These are phyloP conservation scores for Antheraea assamensis DNA, from an alignment of 2,888 invertebrate genomes.

Conservation along the genomic window DNA sequence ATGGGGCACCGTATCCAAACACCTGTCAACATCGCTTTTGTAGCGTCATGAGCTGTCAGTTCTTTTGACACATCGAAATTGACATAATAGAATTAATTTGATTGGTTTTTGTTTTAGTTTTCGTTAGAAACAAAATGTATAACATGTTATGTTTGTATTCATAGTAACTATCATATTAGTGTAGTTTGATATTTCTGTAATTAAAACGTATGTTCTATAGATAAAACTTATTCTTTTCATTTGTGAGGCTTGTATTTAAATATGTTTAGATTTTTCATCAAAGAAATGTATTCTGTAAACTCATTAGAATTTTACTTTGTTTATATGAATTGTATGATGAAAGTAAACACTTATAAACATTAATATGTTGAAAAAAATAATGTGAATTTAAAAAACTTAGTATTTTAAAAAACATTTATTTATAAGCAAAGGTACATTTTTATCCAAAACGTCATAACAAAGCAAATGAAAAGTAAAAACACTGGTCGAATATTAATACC, in stretches of 20 bases:
- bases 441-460: background rate
- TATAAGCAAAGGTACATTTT: background rate
- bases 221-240: background rate
- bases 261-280: background rate
- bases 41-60: conserved; percentile 13
- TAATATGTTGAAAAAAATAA: background rate
- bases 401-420: background rate
- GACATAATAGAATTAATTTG: conserved; percentile 6
- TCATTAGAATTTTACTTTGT: background rate
- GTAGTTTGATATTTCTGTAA: background rate
- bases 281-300: background rate
- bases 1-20: conserved; percentile 6
- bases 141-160: background rate
- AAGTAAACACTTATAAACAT: background rate
- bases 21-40: conserved; percentile 8
- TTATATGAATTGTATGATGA: background rate
- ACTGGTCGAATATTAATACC: background rate
- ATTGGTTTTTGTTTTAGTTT: background rate
- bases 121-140: background rate
- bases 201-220: too few relatives aligned
- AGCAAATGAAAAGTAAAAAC: background rate
- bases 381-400: background rate
- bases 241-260: background rate
- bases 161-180: background rate
- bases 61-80: conserved; percentile 12